Conservation (phyloP, 2,113 vertebrate species). For the Saguinus midas region DNA sequence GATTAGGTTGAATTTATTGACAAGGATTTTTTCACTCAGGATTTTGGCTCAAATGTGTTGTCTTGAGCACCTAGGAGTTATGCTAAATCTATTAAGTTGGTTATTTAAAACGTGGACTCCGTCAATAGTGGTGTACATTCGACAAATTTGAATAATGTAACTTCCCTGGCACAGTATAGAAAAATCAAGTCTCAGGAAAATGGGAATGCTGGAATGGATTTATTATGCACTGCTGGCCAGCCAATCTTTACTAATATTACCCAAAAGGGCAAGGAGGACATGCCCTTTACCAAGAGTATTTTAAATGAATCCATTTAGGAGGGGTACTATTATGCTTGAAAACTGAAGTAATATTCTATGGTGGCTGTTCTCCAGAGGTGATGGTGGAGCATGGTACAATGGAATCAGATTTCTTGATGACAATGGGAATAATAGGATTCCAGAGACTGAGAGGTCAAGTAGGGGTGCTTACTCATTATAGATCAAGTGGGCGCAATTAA, state of each 20-base stretch:
- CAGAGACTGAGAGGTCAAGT: background rate
- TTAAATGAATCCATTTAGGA: background rate
- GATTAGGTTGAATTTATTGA: background rate
- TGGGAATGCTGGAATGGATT: background rate
- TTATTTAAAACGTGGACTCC: background rate
- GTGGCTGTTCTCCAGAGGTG: background rate
- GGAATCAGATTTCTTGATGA: background rate
- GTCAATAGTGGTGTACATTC: background rate
- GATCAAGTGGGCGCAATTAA: background rate
- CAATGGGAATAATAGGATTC: background rate
- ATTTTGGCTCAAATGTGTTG: slow-evolving; percentile 14
- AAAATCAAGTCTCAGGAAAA: slow-evolving; percentile 12
- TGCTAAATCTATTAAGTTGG: background rate
- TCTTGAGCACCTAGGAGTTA: background rate
- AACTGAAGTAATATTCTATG: background rate
- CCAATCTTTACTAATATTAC: slow-evolving; percentile 6
- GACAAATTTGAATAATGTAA: background rate
- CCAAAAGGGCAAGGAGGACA: background rate
- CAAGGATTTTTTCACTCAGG: slow-evolving; percentile 1
- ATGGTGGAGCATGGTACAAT: background rate
- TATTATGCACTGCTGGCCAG: background rate
- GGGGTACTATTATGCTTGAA: background rate
- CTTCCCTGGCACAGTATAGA: background rate
- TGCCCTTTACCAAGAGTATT: background rate
- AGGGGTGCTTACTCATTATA: background rate